A percentile compares a stretch with the other conserved stretches of the same genome.
These are phyloP conservation scores for Sphecodes monilicornis DNA, from an alignment of 2,888 invertebrate species.

Conservation along the genomic window DNA sequence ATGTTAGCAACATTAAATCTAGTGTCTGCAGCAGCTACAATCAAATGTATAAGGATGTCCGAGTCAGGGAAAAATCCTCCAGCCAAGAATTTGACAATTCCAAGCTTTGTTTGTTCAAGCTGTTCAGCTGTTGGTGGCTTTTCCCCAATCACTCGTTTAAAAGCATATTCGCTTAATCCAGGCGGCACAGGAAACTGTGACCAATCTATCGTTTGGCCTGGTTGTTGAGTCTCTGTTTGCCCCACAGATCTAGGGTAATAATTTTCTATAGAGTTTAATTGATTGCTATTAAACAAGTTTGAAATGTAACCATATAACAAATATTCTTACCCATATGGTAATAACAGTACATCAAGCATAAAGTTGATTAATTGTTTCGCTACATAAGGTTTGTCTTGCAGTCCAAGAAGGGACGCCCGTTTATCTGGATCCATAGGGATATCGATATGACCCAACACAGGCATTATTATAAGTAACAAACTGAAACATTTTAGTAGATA, in stretches of 20 bases:
- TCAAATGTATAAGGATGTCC: slow-evolving; percentile 91
- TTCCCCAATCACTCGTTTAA: slow-evolving; percentile 91
- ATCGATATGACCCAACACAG: slow-evolving; percentile 90
- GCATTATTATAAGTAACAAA: slow-evolving; percentile 92
- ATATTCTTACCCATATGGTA: slow-evolving; percentile 92
- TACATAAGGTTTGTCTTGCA: slow-evolving; percentile 90
- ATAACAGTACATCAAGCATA: slow-evolving; percentile 92
- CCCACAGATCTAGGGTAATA: slow-evolving; percentile 84
- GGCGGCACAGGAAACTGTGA: slow-evolving; percentile 87
- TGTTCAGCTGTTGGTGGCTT: slow-evolving; percentile 91
- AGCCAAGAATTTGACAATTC: slow-evolving; percentile 92
- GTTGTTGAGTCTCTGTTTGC: slow-evolving; percentile 84
- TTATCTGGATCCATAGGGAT: slow-evolving; percentile 88
- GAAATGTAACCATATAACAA: not conserved
- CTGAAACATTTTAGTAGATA: slow-evolving; percentile 85
- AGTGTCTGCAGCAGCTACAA: slow-evolving; percentile 95
- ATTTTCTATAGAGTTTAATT: slow-evolving; percentile 30
- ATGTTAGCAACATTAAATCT: slow-evolving; percentile 95
- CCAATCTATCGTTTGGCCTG: slow-evolving; percentile 74
- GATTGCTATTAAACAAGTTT: not conserved
- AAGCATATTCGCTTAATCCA: slow-evolving; percentile 91
- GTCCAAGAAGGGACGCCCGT: slow-evolving; percentile 88
- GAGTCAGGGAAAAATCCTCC: slow-evolving; percentile 91
- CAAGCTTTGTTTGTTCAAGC: slow-evolving; percentile 92
- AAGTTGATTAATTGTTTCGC: slow-evolving; percentile 90